Evolutionary conservation across 2,888 invertebrate genomes (phyloP), one percentile per base, ranked within the genome.

Genomic region (Megalurothrips usitatus): DNA sequence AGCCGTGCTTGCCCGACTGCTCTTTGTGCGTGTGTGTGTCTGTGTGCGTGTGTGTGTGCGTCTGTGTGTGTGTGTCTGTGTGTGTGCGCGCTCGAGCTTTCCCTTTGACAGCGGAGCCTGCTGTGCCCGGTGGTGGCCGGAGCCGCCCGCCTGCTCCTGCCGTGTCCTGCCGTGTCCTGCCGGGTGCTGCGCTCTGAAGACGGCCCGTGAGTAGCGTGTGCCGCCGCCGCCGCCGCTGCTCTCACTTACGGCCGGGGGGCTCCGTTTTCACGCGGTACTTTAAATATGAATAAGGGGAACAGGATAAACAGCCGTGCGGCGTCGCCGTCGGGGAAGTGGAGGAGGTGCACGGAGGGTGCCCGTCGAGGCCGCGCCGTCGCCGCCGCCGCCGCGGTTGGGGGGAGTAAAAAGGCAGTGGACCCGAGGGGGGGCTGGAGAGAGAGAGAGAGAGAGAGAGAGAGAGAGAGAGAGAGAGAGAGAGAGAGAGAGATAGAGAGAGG

Each of bases 271-370:
- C 58, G 58, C 58, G 58, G 58, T 19, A 58, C 58, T 58, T 58
- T 58, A 58, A 58, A 58, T 58, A 58, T 58, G 58, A 58, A 58
- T 58, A 58, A 58, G 58, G 19, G 58, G 58, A 58, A 58, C 17
- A 19, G 58, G 19, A 14, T 19, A 58, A 58, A 58, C 58, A 58
- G 6, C 58, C 6, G 17, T 19, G 8, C 11, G 58, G 17, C 58
- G 19, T 14, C 52, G 17, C 11, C 52, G 17, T 14, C 52, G 19
- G 52, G 14, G 19, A 58, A 43, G 19, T 14, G 19, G 58, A 11
- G 52, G 19, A 52, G 12, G 52, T 1, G 52, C 52, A 17, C 52
- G 6, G 19, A 58, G 19, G 58, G 17, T 58, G 58, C 14, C 49
- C 10, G 10, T 3, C 52, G 14, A 19, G 58, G 58, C 58, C 58